Evolutionary conservation across 2,113 vertebrate species (phyloP).

Genomic region (Pyrgilauda ruficollis): DNA sequence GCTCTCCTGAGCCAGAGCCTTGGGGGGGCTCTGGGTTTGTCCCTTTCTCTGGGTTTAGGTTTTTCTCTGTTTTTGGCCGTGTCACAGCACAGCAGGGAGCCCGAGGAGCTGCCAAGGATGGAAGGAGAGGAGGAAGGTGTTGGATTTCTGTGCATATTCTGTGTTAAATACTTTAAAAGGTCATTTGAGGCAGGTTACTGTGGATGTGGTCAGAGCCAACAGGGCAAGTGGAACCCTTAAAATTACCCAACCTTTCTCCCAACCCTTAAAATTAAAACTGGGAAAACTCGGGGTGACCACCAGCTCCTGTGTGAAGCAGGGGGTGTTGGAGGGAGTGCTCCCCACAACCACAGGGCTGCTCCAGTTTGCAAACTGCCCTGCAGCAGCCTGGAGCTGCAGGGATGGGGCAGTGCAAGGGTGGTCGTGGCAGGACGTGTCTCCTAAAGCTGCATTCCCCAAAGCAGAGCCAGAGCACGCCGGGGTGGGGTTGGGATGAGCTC

Average conservation of each 20-base stretch:
- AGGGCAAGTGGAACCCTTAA: not conserved
- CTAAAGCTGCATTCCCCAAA: rapidly evolving
- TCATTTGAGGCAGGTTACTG: not conserved
- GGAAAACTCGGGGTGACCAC: not conserved
- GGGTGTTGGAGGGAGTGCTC: not conserved
- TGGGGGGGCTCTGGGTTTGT: not conserved
- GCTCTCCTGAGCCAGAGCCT: not conserved
- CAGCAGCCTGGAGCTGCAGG: not conserved
- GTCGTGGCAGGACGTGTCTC: rapidly evolving
- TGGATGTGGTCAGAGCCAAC: not conserved
- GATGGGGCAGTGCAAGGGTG: rapidly evolving
- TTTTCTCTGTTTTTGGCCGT: not conserved
- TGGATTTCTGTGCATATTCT: not conserved
- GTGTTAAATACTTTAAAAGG: not conserved
- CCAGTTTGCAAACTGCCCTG: rapidly evolving
- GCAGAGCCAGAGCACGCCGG: rapidly evolving
- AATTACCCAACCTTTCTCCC: not conserved
- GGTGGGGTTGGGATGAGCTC: not conserved
- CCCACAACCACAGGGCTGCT: not conserved
- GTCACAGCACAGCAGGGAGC: not conserved
- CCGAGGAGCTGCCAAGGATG: not conserved
- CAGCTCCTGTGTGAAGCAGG: not conserved
- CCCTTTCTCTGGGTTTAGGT: no score
- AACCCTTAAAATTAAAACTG: not conserved
- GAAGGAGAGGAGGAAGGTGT: not conserved